Base-by-base conservation (phyloP, 1,140 invertebrate genomes). In the Periplaneta americana region DNA sequence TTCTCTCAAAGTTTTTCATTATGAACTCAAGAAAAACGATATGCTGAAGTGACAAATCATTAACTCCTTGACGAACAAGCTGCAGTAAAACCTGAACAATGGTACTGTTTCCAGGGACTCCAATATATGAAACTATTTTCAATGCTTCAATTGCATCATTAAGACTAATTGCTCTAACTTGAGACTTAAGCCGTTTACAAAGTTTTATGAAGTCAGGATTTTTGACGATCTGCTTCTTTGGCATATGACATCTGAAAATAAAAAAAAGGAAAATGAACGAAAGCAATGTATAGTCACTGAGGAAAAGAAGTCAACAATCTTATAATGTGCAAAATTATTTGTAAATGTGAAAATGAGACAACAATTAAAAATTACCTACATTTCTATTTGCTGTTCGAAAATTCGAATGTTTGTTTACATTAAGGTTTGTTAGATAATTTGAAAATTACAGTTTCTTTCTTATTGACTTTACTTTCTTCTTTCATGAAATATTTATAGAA, bases 81-180 rank as follows among this genome's bases (percentile, higher is more conserved):
- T 93, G 91, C 5, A 94, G 85, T 66, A 94, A 84, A 5, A 91
- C 89, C 87, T 93, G 91, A 31, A 91, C 86, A 28, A 93, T 89
- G 17, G 90, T 85, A 74, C 90, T 91, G 36, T 90, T 88, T 0
- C 87, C 85, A 32, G 91, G 87, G 1, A 94, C 89, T 35, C 89
- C 87, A 0, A 93, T 85, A 84, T 88, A 91, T 1, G 87, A 86
- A 6, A 94, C 85, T 17, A 90, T 85, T 88, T 92, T 93, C 2
- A 92, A 84, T 0, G 89, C 87, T 80, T 90, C 88, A 9, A 94
- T 87, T 1, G 89, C 86, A 78, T 93, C 89, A 76, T 88, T 87
- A 0, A 88, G 74, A 6, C 90, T 88, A 33, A 94, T 86, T 6
- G 83, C 81, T 37, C 90, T 89, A 1, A 90, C 86, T 74, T 91